Conservation (phyloP, 2,888 invertebrate species). For the Sepiola atlantica region DNA sequence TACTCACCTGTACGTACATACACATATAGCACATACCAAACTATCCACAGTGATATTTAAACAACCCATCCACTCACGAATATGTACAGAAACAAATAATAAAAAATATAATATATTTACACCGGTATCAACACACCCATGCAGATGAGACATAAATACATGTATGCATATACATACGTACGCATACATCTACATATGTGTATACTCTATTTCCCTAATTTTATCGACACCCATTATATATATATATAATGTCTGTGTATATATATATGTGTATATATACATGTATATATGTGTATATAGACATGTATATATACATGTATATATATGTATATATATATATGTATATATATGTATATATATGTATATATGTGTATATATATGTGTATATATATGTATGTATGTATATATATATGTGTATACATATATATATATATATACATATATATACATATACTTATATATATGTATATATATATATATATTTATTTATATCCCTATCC, state of each 20-base stretch:
- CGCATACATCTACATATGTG: background rate
- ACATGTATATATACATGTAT: background rate
- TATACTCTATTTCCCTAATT: too few species aligned
- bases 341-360: slow-evolving; percentile 32
- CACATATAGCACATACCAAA: background rate
- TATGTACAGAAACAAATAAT: too few species aligned
- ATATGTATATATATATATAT: background rate
- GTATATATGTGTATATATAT: slow-evolving; percentile 43
- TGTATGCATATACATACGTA: background rate
- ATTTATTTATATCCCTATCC: too few species aligned
- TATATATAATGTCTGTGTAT: background rate
- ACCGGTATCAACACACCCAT: too few species aligned
- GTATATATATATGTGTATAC: background rate
- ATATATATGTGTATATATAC: slow-evolving; percentile 16
- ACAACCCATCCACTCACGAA: background rate
- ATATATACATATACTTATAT: background rate
- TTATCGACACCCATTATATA: too few species aligned
- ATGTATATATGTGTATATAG: slow-evolving; percentile 24
- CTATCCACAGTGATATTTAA: background rate
- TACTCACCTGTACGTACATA: background rate
- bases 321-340: slow-evolving; percentile 23
- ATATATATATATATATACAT: background rate
- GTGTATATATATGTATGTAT: slow-evolving; percentile 32
- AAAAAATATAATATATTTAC: background rate
- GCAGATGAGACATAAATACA: background rate